Percentiles rank a stretch among this genome's conserved stretches.
These are phyloP conservation scores for Tachypleus tridentatus DNA, from an alignment of 1,140 invertebrate species.

Conservation along the genomic window DNA sequence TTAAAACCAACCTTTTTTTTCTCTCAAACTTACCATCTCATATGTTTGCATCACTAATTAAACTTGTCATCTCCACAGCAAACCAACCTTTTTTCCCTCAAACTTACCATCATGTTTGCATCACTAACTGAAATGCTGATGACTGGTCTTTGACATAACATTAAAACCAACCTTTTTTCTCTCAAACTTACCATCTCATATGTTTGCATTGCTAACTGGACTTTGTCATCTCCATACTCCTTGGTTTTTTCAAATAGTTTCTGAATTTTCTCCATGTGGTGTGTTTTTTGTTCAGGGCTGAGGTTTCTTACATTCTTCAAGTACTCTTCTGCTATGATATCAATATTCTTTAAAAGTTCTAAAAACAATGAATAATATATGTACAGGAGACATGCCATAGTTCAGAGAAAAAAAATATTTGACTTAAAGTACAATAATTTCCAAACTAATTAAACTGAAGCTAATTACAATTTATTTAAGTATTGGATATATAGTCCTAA, in stretches of 20 bases:
- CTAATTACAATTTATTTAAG: constrained; percentile 3
- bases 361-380: not conserved
- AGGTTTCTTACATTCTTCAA: constrained; percentile 49
- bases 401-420: constrained; percentile 4
- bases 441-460: not conserved
- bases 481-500: not conserved
- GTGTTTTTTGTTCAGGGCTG: constrained; percentile 60
- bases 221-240: constrained; percentile 92
- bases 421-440: not conserved
- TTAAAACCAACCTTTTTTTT: constrained; percentile 31
- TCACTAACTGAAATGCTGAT: no score
- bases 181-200: constrained; percentile 68
- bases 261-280: constrained; percentile 71
- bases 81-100: no score
- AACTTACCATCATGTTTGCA: no score
- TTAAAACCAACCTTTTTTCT: no score
- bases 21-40: constrained; percentile 55
- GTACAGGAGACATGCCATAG: not conserved
- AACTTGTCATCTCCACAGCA: constrained; percentile 82
- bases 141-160: no score
- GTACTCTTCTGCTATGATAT: constrained; percentile 74
- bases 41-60: constrained; percentile 96
- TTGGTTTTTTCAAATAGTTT: constrained; percentile 79
- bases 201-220: constrained; percentile 92
- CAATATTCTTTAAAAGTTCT: constrained; percentile 58